phyloP scores from a whole-genome alignment of 2,113 vertebrate genomes.

The Equus przewalskii region DNA sequence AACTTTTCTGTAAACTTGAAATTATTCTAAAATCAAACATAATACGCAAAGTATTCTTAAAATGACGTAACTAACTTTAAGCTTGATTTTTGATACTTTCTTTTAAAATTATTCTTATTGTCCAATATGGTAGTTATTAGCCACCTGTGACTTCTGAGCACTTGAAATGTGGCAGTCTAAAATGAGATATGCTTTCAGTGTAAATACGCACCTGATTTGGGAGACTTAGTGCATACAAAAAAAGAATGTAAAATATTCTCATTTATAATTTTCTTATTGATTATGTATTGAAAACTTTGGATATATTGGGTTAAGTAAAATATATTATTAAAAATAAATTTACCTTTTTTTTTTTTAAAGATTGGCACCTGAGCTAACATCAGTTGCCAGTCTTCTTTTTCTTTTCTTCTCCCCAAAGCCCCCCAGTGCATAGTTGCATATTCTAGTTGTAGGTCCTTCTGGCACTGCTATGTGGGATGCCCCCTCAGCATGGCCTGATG shows the following conservation, averaged over 20 bases:
- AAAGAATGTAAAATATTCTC: not conserved
- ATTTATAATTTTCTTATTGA: not conserved
- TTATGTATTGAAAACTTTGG: not conserved
- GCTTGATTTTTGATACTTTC: not conserved
- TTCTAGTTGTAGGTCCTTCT: too few species aligned
- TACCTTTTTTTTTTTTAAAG: not conserved
- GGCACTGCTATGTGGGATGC: too few species aligned
- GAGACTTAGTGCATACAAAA: not conserved
- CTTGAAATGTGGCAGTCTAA: not conserved
- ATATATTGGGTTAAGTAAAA: not conserved
- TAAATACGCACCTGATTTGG: not conserved
- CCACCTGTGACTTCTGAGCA: not conserved
- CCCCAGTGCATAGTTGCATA: too few species aligned
- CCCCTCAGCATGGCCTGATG: too few species aligned
- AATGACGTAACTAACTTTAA: not conserved
- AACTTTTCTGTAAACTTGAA: not conserved
- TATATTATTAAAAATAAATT: not conserved
- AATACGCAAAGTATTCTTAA: not conserved
- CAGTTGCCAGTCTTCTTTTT: too few species aligned
- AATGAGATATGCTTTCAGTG: not conserved
- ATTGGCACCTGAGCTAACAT: too few species aligned
- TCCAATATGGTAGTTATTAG: not conserved
- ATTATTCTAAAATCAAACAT: not conserved
- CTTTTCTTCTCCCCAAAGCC: too few species aligned
- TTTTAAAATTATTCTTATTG: not conserved